Conservation (phyloP, 1,140 invertebrate species). For the Pseudoatta argentina region DNA sequence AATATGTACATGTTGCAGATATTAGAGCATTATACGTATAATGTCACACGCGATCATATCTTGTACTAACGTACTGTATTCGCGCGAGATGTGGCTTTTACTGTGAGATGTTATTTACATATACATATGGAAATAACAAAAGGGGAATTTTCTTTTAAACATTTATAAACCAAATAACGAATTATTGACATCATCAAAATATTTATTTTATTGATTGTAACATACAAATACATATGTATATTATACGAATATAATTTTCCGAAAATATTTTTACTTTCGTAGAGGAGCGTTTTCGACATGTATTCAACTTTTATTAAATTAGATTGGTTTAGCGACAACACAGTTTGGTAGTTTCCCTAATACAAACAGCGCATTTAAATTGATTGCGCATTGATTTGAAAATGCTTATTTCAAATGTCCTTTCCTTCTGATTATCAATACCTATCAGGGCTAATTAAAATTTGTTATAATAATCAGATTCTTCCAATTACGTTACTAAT, state of each 20-base stretch:
- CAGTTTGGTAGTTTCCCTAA: not conserved
- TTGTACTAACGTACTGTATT: not conserved
- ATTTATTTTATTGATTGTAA: not conserved
- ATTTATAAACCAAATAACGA: not conserved
- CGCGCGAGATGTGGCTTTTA: not conserved
- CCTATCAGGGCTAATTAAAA: not conserved
- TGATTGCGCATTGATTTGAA: not conserved
- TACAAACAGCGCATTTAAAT: not conserved
- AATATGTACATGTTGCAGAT: not conserved
- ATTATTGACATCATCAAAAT: not conserved
- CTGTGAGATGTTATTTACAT: no score
- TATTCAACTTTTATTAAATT: not conserved
- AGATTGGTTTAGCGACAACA: not conserved
- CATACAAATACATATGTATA: not conserved
- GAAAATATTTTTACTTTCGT: not conserved
- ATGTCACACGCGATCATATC: not conserved
- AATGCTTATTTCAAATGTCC: not conserved
- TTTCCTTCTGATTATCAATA: not conserved
- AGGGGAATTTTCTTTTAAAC: no score
- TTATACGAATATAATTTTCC: not conserved
- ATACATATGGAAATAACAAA: not conserved
- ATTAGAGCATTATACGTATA: not conserved
- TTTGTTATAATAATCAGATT: not conserved
- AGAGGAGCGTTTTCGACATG: not conserved
- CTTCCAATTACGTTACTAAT: not conserved